A percentile compares a stretch with the other conserved stretches of the same genome.
Evolutionary conservation across 1,140 invertebrate species (phyloP).

Genomic region (Tribolium castaneum): DNA sequence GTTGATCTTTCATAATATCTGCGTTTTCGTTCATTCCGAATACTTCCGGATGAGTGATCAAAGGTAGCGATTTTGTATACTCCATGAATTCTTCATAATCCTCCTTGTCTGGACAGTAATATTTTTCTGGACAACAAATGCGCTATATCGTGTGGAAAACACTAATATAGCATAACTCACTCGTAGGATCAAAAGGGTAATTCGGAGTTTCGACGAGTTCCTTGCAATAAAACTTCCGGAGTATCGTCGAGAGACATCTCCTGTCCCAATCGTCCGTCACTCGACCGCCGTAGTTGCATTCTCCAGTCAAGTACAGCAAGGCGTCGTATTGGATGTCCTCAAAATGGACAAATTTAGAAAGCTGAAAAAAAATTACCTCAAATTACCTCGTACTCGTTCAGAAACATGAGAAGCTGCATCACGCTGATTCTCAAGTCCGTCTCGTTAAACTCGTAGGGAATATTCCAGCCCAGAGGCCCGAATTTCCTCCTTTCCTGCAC

Average conservation of each 20-base stretch:
- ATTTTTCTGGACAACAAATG: slow-evolving; percentile 67
- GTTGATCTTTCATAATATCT: slow-evolving; percentile 93
- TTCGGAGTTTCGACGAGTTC: slow-evolving; percentile 67
- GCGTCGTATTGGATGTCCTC: slow-evolving; percentile 90
- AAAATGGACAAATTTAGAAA: slow-evolving; percentile 37
- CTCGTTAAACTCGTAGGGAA: slow-evolving; percentile 95
- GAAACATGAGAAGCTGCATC: slow-evolving; percentile 88
- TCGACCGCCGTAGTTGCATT: slow-evolving; percentile 96
- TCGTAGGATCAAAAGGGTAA: slow-evolving; percentile 73
- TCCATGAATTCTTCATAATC: slow-evolving; percentile 83
- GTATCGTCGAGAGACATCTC: slow-evolving; percentile 84
- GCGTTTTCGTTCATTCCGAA: slow-evolving; percentile 96
- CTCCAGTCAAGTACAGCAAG: slow-evolving; percentile 89
- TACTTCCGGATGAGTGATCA: slow-evolving; percentile 84
- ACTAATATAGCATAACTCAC: slow-evolving; percentile 55
- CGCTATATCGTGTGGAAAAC: slow-evolving; percentile 6
- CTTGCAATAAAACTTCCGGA: slow-evolving; percentile 84
- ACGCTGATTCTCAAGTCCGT: slow-evolving; percentile 91
- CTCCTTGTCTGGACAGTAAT: slow-evolving; percentile 79
- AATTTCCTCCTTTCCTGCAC: slow-evolving; percentile 93
- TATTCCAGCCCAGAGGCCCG: slow-evolving; percentile 95
- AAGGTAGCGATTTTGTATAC: slow-evolving; percentile 82
- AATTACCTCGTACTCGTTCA: slow-evolving; percentile 82
- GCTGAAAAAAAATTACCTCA: too few species aligned
- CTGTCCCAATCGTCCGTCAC: slow-evolving; percentile 97